Evolutionary conservation across 2,797 vertebrate species (phyloP).

Genomic region (Melanotaenia maccullochi): DNA sequence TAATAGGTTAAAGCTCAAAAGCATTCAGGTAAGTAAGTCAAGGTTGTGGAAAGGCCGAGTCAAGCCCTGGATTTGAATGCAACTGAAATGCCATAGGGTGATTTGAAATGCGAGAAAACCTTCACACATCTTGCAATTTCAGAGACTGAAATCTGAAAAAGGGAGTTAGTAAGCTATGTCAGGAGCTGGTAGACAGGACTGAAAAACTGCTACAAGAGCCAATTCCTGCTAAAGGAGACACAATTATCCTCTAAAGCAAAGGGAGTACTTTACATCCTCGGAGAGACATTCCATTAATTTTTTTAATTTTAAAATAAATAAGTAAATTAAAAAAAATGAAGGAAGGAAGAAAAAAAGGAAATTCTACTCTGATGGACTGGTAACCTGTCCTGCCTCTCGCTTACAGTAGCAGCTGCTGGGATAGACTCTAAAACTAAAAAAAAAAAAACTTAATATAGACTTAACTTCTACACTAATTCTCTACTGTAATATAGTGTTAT

Average conservation of each 20-base stretch:
- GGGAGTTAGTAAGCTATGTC: no score
- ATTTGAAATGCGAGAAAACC: neutral
- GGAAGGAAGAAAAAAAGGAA: neutral
- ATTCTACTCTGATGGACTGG: no score
- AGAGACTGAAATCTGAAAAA: no score
- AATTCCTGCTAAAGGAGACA: neutral
- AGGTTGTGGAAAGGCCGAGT: neutral
- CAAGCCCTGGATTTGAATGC: neutral
- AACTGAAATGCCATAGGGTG: neutral
- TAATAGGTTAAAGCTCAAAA: neutral
- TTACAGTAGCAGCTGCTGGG: no score
- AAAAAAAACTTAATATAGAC: no score
- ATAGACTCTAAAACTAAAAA: no score
- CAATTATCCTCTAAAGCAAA: neutral
- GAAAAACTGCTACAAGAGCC: no score
- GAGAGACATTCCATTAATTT: neutral
- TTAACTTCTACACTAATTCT: no score
- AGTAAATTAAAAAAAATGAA: neutral
- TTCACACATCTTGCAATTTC: no score
- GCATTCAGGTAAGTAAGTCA: neutral
- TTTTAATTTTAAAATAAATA: neutral
- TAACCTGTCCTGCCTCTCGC: no score
- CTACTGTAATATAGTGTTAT: no score
- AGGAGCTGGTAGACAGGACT: no score
- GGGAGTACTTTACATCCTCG: neutral